Evolutionary conservation across 1,140 invertebrate species (phyloP).

Genomic region (Dendrolimus kikuchii): DNA sequence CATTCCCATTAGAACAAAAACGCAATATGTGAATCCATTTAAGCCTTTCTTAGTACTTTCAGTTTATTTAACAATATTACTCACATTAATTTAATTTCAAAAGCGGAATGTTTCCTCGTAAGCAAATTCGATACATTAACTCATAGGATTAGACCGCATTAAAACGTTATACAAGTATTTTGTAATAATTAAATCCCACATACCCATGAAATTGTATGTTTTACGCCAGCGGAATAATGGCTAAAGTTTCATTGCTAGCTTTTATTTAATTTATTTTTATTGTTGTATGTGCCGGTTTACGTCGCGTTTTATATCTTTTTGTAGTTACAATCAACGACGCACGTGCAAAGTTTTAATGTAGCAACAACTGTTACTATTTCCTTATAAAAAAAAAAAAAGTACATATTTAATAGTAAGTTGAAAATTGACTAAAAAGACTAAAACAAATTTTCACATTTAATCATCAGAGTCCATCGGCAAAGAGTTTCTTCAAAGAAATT

Average conservation of each 20-base stretch:
- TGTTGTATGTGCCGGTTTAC: constrained; percentile 60
- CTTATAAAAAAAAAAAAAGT: too few species aligned
- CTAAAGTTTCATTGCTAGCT: constrained; percentile 59
- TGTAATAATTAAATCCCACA: constrained; percentile 58
- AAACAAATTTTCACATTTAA: too few species aligned
- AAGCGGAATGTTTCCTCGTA: background rate
- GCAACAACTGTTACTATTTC: constrained; percentile 2
- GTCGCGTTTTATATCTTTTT: constrained; percentile 46
- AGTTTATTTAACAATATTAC: too few species aligned
- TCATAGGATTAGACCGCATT: constrained; percentile 10
- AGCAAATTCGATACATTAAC: constrained; percentile 12
- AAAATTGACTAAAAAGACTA: too few species aligned
- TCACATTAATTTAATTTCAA: too few species aligned
- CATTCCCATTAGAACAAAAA: too few species aligned
- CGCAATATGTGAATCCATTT: too few species aligned
- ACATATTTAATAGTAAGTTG: too few species aligned
- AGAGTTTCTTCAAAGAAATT: too few species aligned
- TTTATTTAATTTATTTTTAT: constrained; percentile 69
- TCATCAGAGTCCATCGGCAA: too few species aligned
- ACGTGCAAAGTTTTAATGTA: constrained; percentile 18
- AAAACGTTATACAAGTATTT: constrained; percentile 31
- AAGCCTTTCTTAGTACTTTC: too few species aligned
- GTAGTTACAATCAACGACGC: constrained; percentile 34
- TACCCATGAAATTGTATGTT: constrained; percentile 50
- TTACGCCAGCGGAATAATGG: constrained; percentile 45